Evolutionary conservation across 2,113 vertebrate species (phyloP), one percentile per base, ranked within the genome.

Genomic region (Sinocyclocheilus grahami): DNA sequence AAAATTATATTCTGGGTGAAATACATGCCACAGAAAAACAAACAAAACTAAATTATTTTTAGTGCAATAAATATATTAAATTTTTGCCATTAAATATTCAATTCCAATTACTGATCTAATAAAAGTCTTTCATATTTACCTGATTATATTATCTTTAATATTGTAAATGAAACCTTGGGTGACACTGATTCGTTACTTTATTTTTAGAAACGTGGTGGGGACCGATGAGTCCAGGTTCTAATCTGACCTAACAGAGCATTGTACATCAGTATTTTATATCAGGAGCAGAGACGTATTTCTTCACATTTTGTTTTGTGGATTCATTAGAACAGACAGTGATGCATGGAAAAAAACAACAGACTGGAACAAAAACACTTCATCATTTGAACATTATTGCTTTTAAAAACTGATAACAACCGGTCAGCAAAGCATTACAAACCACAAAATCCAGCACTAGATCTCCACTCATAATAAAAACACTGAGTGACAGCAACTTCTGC

Each of bases 311-410:
- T 75, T 75, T 75, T 75, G 72, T 3, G 42, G 5, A 16, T 46
- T 48, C n/a, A 30, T 7, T 46, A 3, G 42, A 76, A 51, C 42
- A 48, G 22, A 24, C 42, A 27, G 22, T 10, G 42, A 27, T n/a
- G 3, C n/a, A 65, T 22, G 12, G n/a, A 65, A 65, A 46, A 46
- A 46, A 67, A 65, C 62, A 27, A 14, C 72, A 24, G 39, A 75
- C 22, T 24, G 72, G 72, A 75, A 75, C 42, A 75, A 48, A n/a
- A 76, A 76, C 71, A 42, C 22, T 22, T 71, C 14, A 13, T 71
- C 16, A 11, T 72, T 20, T 72, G 7, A 37, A 71, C 20, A 75
- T 8, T 24, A 22, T 46, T 14, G 46, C 39, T 14, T 75, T 39
- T 74, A 39, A 74, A 39, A 39, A n/a, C 37, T 48, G 72, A 75